phyloP scores from a whole-genome alignment of 2,888 invertebrate species.

The Elmis aenea region DNA sequence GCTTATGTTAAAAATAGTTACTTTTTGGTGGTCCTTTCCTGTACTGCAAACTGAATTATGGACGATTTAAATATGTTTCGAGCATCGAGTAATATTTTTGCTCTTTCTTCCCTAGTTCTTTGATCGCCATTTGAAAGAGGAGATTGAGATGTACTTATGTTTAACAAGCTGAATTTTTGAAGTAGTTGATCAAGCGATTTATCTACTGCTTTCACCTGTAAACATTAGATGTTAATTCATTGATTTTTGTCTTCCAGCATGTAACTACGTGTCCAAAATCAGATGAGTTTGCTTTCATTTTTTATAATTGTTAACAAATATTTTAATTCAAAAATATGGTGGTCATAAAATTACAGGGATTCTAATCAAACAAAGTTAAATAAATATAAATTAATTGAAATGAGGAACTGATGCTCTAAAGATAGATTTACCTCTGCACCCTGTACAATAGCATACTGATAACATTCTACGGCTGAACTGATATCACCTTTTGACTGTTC shows the following conservation, averaged over 20 bases:
- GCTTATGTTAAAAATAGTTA: too few relatives aligned
- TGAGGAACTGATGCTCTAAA: too few relatives aligned
- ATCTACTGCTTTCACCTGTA: constrained; percentile 51
- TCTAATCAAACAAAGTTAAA: too few relatives aligned
- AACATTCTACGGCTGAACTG: constrained; percentile 54
- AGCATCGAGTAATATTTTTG: constrained; percentile 46
- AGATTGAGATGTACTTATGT: constrained; percentile 46
- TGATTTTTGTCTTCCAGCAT: neutral
- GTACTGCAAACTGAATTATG: constrained; percentile 55
- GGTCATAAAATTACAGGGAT: neutral
- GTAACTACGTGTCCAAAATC: neutral
- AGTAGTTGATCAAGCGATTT: constrained; percentile 52
- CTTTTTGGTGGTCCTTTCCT: constrained; percentile 36
- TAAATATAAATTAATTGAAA: too few relatives aligned
- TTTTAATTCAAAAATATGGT: neutral
- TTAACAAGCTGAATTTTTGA: constrained; percentile 55
- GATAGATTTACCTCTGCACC: constrained; percentile 52
- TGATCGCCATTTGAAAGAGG: too few relatives aligned
- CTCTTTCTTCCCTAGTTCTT: constrained; percentile 22
- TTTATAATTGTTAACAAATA: neutral
- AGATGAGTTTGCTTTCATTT: too few relatives aligned
- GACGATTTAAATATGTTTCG: constrained; percentile 57
- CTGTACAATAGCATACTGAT: constrained; percentile 54
- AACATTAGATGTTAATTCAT: constrained; percentile 8
- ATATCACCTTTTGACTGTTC: constrained; percentile 54